Evolutionary conservation across 2,113 vertebrate genomes (phyloP).

Genomic region (Oreotragus oreotragus): DNA sequence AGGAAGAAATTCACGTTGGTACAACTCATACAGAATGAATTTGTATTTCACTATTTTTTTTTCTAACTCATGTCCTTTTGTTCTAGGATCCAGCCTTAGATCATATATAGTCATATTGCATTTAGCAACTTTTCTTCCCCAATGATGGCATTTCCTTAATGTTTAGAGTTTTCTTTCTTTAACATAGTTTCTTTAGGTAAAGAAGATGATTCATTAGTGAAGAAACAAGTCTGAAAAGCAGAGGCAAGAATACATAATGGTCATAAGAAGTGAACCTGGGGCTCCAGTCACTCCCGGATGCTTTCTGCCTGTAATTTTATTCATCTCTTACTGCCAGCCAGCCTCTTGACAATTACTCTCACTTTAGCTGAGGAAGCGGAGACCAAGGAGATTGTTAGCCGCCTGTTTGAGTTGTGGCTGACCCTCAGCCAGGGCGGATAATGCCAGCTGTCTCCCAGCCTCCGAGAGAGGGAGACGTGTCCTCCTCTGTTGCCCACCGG

Average conservation of each 20-base stretch:
- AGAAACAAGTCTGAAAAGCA: constrained; percentile 47
- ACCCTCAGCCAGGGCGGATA: background rate
- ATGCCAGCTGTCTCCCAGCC: fast-evolving
- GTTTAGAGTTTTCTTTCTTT: background rate
- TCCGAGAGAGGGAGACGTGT: background rate
- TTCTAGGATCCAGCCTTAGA: background rate
- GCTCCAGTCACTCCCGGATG: background rate
- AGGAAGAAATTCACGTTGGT: background rate
- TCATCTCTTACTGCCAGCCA: background rate
- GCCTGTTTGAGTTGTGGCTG: background rate
- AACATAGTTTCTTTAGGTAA: constrained; percentile 40
- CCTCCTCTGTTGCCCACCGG: background rate
- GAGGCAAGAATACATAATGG: background rate
- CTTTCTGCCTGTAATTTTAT: background rate
- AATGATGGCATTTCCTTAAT: constrained; percentile 45
- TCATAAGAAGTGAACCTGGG: background rate
- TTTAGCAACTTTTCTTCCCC: constrained; percentile 6
- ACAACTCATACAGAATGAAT: background rate
- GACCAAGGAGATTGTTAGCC: background rate
- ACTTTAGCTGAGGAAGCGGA: background rate
- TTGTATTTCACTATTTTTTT: background rate
- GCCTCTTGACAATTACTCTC: background rate
- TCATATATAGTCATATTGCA: background rate
- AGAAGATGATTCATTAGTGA: constrained; percentile 47
- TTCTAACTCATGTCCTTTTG: background rate